These are phyloP conservation scores for Polyommatus icarus DNA, from an alignment of 2,888 invertebrate species.

Conservation along the genomic window DNA sequence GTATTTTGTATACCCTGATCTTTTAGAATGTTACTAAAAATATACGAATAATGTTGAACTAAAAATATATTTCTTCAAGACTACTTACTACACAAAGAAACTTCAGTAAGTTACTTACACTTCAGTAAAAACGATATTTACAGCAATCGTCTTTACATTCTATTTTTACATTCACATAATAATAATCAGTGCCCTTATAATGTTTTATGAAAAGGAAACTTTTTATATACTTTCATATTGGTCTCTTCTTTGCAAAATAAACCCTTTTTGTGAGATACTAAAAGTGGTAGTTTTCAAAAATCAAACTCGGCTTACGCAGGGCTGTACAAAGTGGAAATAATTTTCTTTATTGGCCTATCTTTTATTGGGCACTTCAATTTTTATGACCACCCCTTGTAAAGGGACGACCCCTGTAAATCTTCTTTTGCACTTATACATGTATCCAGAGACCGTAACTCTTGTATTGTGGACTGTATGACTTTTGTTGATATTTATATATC, in stretches of 20 bases:
- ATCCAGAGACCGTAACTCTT: not conserved
- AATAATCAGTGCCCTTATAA: not conserved
- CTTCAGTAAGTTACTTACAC: no score
- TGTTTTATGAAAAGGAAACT: not conserved
- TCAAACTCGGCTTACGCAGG: conserved; percentile 10
- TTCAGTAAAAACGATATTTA: no score
- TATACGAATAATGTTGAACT: no score
- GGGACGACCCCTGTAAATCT: conserved; percentile 35
- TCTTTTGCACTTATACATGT: conserved; percentile 26
- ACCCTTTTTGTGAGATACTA: conserved; percentile 12
- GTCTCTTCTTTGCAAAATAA: not conserved
- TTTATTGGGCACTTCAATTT: conserved; percentile 32
- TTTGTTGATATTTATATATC: no score
- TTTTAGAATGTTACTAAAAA: no score
- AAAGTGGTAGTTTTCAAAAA: conserved; percentile 1
- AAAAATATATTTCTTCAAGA: no score
- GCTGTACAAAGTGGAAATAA: conserved; percentile 29
- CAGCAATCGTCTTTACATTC: not conserved
- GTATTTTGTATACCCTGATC: no score
- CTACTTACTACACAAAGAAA: no score
- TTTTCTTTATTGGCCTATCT: conserved; percentile 30
- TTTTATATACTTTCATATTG: not conserved
- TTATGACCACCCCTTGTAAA: conserved; percentile 35
- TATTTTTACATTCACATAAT: not conserved
- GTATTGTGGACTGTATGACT: no score